These are phyloP conservation scores for Leucophenga maculata DNA, from an alignment of 2,888 invertebrate species.

Conservation along the genomic window DNA sequence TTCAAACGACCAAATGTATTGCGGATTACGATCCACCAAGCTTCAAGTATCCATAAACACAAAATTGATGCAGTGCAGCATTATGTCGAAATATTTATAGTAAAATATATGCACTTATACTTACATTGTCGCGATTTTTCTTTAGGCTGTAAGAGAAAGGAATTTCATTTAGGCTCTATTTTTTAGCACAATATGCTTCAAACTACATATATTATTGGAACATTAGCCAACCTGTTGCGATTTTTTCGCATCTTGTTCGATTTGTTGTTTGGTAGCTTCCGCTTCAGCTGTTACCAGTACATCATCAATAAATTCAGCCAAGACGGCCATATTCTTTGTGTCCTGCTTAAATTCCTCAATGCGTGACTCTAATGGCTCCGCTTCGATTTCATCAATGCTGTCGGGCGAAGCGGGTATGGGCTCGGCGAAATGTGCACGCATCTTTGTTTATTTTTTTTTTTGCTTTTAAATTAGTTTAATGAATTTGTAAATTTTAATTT, in stretches of 20 bases:
- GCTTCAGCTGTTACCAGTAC: conserved; percentile 77
- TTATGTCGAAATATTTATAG: background rate
- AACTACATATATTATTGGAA: conserved; percentile 24
- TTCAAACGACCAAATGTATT: conserved; percentile 64
- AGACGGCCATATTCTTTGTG: conserved; percentile 76
- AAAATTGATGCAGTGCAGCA: conserved; percentile 6
- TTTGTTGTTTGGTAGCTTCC: conserved; percentile 75
- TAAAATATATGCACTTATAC: conserved; percentile 39
- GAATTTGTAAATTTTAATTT: conserved; percentile 20
- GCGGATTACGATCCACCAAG: conserved; percentile 57
- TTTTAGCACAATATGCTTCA: conserved; percentile 21
- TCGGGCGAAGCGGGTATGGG: conserved; percentile 56
- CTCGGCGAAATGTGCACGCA: conserved; percentile 67
- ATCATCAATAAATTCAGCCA: conserved; percentile 77
- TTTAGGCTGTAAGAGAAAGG: conserved; percentile 54
- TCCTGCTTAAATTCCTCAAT: conserved; percentile 77
- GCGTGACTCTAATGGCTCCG: conserved; percentile 71
- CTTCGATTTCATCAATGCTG: conserved; percentile 44
- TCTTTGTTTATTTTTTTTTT: conserved; percentile 41
- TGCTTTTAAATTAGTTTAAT: conserved; percentile 19
- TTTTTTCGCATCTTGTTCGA: conserved; percentile 70
- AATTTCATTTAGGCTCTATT: background rate
- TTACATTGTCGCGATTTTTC: conserved; percentile 66
- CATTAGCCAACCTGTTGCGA: conserved; percentile 72
- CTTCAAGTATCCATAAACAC: conserved; percentile 64